Base-by-base conservation (phyloP, 1,140 invertebrate species). In the Atta cephalotes region DNA sequence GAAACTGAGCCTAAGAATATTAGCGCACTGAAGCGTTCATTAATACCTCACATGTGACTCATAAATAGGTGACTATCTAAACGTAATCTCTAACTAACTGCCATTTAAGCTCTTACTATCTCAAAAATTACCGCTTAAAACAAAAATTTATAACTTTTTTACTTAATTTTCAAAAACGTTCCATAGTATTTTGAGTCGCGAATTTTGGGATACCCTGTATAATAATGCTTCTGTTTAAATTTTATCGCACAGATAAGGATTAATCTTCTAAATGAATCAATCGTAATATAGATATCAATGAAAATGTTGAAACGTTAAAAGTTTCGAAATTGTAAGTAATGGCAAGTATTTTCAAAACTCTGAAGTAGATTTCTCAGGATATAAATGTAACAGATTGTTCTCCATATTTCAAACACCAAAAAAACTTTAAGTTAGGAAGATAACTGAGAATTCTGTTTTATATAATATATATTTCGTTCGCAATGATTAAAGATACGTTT, bases 401-500 rank as follows among this genome's bases (percentile, higher is more conserved):
- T 76, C n/a, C 9, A 5, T 18, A 35, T 45, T 68, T 21, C 12
- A 45, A 68, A 21, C 4, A 1, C 31, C 3, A 16, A 18, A 18
- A 18, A 70, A 51, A 1, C 9, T 49, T 49, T 49, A 70, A 49
- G 39, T 21, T 51, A 6, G 2, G 39, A 70, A 9, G 18, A 71
- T 21, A 35, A 3, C 9, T n/a, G 25, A 4, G 18, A 35, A 5
- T 31, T 21, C 16, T 2, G 10, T n/a, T 35, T 6, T 10, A 25
- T 10, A 16, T 18, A 62, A 53, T 25, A 10, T 7, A 45, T 10
- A 60, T 25, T 60, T 60, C 31, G 14, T 12, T 77, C 35, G 56
- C n/a, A 9, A 12, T n/a, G 72, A 62, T 77, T 60, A 65, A 28
- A 79, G 39, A 25, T 62, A 63, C 7, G 21, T 78, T 78, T 25